These are phyloP conservation scores for Pogonomyrmex californicus DNA, from an alignment of 1,140 invertebrate species.

Conservation along the genomic window DNA sequence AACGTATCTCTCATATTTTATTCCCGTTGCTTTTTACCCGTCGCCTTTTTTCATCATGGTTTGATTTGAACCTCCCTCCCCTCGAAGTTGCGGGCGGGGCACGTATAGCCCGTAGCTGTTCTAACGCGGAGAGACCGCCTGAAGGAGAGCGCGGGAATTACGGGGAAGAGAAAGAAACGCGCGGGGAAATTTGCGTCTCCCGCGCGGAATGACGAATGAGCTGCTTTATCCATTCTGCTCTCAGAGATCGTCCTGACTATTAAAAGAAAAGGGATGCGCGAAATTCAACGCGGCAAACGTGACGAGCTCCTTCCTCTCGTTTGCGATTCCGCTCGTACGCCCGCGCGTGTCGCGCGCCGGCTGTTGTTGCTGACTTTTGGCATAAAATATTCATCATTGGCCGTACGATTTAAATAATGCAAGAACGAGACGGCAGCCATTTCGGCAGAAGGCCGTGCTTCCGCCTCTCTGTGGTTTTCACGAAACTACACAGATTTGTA, in stretches of 20 bases:
- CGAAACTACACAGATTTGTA: slow-evolving; percentile 6
- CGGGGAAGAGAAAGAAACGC: slow-evolving; percentile 49
- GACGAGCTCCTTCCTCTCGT: background rate
- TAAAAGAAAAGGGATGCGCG: slow-evolving; percentile 40
- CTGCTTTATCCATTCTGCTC: slow-evolving; percentile 58
- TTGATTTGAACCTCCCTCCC: slow-evolving; percentile 51
- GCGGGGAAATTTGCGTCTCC: slow-evolving; percentile 67
- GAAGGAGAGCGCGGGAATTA: slow-evolving; percentile 51
- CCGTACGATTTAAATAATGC: slow-evolving; percentile 60
- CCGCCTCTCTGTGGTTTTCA: background rate
- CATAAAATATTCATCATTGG: slow-evolving; percentile 51
- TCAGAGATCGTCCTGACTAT: slow-evolving; percentile 32
- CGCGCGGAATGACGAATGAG: slow-evolving; percentile 61
- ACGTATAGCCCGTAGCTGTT: slow-evolving; percentile 35
- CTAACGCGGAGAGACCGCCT: slow-evolving; percentile 25
- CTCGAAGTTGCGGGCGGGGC: slow-evolving; percentile 9
- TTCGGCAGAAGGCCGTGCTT: background rate
- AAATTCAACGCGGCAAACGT: slow-evolving; percentile 38
- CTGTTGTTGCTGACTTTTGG: slow-evolving; percentile 35
- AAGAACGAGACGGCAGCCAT: background rate
- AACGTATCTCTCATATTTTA: slow-evolving; percentile 75
- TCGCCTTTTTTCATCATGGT: slow-evolving; percentile 69
- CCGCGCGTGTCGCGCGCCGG: slow-evolving; percentile 3
- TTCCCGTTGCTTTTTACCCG: slow-evolving; percentile 46
- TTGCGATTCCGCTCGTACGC: slow-evolving; percentile 37